Conservation (phyloP, 2,888 invertebrate species). For the Empis stercorea region DNA sequence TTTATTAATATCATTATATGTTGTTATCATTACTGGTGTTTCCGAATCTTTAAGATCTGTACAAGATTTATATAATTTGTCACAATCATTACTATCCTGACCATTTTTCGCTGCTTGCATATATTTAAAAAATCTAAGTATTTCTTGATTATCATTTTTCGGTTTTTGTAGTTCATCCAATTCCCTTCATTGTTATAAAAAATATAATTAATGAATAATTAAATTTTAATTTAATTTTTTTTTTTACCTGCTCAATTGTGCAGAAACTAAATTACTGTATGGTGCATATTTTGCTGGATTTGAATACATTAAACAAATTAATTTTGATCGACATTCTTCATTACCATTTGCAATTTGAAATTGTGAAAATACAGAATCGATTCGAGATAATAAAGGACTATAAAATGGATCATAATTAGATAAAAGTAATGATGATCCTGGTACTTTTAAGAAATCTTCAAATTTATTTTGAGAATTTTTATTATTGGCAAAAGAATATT, state of each 20-base stretch:
- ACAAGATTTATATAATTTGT: slow-evolving; percentile 53
- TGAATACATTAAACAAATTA: slow-evolving; percentile 78
- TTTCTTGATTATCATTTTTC: slow-evolving; percentile 74
- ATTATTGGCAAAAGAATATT: slow-evolving; percentile 48
- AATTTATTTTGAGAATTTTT: slow-evolving; percentile 61
- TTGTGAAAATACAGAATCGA: slow-evolving; percentile 71
- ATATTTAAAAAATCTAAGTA: slow-evolving; percentile 76
- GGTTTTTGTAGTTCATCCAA: slow-evolving; percentile 74
- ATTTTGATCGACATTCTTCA: slow-evolving; percentile 66
- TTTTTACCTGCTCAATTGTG: slow-evolving; percentile 67
- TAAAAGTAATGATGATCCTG: slow-evolving; percentile 64
- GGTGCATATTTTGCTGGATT: slow-evolving; percentile 82
- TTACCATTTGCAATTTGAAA: slow-evolving; percentile 51
- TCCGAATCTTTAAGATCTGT: slow-evolving; percentile 49
- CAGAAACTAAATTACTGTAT: slow-evolving; percentile 77
- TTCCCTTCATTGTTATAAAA: slow-evolving; percentile 44
- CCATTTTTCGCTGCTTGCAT: slow-evolving; percentile 83
- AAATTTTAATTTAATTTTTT: too few relatives aligned
- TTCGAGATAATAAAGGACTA: slow-evolving; percentile 68
- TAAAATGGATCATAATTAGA: slow-evolving; percentile 86
- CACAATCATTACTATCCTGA: slow-evolving; percentile 66
- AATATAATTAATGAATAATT: too few relatives aligned
- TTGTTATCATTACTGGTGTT: slow-evolving; percentile 72
- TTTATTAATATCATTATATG: slow-evolving; percentile 78
- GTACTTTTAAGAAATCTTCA: slow-evolving; percentile 78